Evolutionary conservation across 2,888 invertebrate genomes (phyloP).

Genomic region (Drosophila formosana): DNA sequence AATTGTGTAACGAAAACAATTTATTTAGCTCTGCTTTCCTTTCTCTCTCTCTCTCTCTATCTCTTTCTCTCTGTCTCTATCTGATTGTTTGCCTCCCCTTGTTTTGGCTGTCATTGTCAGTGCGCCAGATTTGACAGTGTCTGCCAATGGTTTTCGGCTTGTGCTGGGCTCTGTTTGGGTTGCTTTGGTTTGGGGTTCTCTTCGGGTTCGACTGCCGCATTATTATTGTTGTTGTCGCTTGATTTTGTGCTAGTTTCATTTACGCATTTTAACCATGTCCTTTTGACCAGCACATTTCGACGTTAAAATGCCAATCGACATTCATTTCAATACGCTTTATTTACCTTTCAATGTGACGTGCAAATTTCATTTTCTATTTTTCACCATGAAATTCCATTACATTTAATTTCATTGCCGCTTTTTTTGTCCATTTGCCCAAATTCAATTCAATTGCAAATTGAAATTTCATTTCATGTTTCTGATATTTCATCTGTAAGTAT

Average conservation of each 20-base stretch:
- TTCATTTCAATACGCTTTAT: slow-evolving; percentile 53
- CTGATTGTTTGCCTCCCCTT: neutral
- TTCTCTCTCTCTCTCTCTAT: too few species aligned
- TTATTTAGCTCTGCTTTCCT: slow-evolving; percentile 62
- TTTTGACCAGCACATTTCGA: slow-evolving; percentile 23
- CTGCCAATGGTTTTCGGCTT: slow-evolving; percentile 60
- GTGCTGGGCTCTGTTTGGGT: slow-evolving; percentile 15
- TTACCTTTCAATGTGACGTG: slow-evolving; percentile 33
- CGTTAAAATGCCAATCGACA: slow-evolving; percentile 49
- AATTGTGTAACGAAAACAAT: slow-evolving; percentile 76
- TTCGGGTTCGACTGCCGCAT: slow-evolving; percentile 14
- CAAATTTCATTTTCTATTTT: slow-evolving; percentile 16
- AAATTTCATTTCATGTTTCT: slow-evolving; percentile 29
- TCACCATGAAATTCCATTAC: slow-evolving; percentile 10
- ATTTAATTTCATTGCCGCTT: slow-evolving; percentile 23
- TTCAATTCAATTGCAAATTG: slow-evolving; percentile 26
- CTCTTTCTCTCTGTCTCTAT: neutral
- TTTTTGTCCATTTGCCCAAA: slow-evolving; percentile 1
- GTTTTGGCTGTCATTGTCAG: slow-evolving; percentile 65
- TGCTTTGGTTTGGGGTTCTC: slow-evolving; percentile 12
- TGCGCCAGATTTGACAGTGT: slow-evolving; percentile 72
- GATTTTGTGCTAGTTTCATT: slow-evolving; percentile 51
- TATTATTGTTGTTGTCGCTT: slow-evolving; percentile 10
- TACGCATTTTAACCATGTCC: slow-evolving; percentile 41
- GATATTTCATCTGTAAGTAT: slow-evolving; percentile 8